phyloP scores from a whole-genome alignment of 2,888 invertebrate genomes.

The Coecobrya sp. region DNA sequence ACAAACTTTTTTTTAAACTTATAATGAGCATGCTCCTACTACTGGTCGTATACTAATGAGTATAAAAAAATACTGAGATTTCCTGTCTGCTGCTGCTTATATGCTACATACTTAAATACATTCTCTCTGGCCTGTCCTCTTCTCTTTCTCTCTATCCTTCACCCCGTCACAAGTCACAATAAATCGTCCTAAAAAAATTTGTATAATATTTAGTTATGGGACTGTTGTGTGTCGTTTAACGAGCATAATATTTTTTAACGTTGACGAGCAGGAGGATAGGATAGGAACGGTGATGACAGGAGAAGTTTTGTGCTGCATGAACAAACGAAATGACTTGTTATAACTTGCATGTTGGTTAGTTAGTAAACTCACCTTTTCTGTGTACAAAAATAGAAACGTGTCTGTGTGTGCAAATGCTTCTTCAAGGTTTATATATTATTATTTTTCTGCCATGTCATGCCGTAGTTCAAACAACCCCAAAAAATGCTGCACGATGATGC shows the following conservation, averaged over 20 bases:
- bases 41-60: not conserved
- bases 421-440: conserved; percentile 46
- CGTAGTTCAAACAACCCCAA: not conserved
- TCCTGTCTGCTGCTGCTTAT: conserved; percentile 59
- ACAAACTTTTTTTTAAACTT: not conserved
- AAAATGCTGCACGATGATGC: not conserved
- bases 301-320: too few species aligned
- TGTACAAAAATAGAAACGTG: conserved; percentile 24
- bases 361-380: conserved; percentile 1
- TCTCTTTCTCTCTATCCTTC: not conserved
- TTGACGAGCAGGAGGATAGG: too few species aligned
- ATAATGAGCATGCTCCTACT: conserved; percentile 41
- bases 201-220: not conserved
- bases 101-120: not conserved
- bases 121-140: not conserved
- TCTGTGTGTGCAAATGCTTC: not conserved
- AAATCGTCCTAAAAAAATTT: conserved; percentile 26
- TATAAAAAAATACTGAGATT: conserved; percentile 49
- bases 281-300: conserved; percentile 41
- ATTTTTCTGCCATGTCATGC: conserved; percentile 35
- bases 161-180: not conserved
- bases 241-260: too few species aligned
- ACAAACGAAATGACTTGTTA: not conserved
- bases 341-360: conserved; percentile 7
- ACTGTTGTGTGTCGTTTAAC: too few species aligned